These are phyloP conservation scores for Rhinolophus sinicus DNA, from an alignment of 2,113 vertebrate genomes.

Conservation along the genomic window DNA sequence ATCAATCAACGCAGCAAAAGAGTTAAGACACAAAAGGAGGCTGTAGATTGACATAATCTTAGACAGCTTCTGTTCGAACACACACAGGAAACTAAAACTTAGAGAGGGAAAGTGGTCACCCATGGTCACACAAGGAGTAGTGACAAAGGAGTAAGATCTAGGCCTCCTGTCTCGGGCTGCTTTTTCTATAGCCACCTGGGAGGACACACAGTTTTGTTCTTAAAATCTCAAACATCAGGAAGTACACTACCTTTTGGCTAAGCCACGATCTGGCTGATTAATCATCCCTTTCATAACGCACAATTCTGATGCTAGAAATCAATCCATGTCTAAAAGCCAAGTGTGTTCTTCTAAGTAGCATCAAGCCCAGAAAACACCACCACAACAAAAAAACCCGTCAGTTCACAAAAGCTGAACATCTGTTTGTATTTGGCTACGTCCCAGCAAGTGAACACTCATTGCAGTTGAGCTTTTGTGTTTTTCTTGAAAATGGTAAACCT, in stretches of 20 bases:
- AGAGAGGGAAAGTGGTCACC: neutral
- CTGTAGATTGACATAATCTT: neutral
- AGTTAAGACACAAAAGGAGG: neutral
- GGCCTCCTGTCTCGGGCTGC: neutral
- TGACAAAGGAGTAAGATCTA: neutral
- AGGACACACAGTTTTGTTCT: neutral
- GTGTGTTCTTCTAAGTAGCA: slow-evolving; percentile 22
- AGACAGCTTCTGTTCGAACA: neutral
- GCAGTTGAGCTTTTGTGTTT: slow-evolving; percentile 33
- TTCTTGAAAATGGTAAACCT: slow-evolving; percentile 59
- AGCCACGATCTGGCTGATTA: neutral
- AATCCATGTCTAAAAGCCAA: slow-evolving; percentile 26
- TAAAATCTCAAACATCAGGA: neutral
- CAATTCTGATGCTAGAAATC: neutral
- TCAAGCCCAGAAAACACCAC: neutral
- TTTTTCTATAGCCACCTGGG: neutral
- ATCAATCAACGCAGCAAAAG: no score
- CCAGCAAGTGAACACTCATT: slow-evolving; percentile 34
- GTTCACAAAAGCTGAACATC: slow-evolving; percentile 57
- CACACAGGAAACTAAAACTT: neutral
- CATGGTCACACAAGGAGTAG: neutral
- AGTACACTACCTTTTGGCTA: neutral
- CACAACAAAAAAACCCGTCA: neutral
- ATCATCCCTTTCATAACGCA: neutral
- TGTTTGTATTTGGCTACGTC: slow-evolving; percentile 59